A percentile compares a stretch with the other conserved stretches of the same genome.
Conservation (phyloP, 2,113 vertebrate genomes). For the Smithornis capensis region DNA sequence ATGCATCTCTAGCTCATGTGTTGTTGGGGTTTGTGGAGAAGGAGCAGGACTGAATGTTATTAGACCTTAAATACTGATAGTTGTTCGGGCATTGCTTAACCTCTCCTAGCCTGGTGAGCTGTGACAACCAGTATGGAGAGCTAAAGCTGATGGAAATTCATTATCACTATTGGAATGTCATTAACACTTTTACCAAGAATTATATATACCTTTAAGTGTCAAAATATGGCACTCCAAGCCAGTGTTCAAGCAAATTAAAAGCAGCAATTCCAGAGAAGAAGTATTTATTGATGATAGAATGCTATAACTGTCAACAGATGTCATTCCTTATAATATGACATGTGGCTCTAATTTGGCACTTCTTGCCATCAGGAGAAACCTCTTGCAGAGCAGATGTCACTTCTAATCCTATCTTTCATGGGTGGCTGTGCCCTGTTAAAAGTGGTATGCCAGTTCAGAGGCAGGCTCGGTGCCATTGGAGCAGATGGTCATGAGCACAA, state of each 20-base stretch:
- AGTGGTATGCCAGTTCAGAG: neutral
- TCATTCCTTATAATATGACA: neutral
- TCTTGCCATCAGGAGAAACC: neutral
- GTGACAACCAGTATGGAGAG: neutral
- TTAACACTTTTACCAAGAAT: neutral
- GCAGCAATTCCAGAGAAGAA: neutral
- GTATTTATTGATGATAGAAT: neutral
- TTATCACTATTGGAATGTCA: neutral
- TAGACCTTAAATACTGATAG: neutral
- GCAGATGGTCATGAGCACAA: conserved; percentile 50
- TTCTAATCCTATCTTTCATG: conserved; percentile 21
- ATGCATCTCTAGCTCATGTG: accelerated
- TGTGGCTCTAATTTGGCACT: conserved; percentile 3
- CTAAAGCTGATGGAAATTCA: neutral
- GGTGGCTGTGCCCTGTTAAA: neutral
- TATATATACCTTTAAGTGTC: neutral
- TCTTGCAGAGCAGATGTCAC: conserved; percentile 26
- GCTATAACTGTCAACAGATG: neutral
- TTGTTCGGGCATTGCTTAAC: neutral
- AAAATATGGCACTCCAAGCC: neutral
- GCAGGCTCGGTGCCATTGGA: conserved; percentile 19
- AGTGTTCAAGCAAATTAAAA: neutral
- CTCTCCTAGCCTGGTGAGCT: neutral
- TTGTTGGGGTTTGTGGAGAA: neutral
- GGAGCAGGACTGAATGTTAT: neutral